phyloP scores from a whole-genome alignment of 2,888 invertebrate species.

The Buathra laborator region DNA sequence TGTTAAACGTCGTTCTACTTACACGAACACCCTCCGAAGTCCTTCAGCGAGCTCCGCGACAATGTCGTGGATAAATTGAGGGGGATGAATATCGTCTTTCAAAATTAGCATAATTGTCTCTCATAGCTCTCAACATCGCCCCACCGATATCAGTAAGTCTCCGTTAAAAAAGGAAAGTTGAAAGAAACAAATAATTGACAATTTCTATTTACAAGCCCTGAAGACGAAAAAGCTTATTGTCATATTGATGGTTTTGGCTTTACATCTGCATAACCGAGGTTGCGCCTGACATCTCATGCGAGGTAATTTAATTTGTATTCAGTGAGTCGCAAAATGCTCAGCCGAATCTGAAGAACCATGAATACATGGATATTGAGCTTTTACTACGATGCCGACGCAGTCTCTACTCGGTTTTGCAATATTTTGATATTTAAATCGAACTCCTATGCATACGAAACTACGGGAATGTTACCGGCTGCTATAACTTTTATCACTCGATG shows the following conservation, averaged over 20 bases:
- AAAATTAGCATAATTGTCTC: constrained; percentile 40
- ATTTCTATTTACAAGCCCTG: background rate
- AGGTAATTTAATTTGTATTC: background rate
- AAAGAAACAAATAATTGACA: background rate
- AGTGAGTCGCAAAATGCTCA: background rate
- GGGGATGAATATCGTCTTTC: constrained; percentile 14
- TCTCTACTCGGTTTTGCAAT: background rate
- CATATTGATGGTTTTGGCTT: too few relatives aligned
- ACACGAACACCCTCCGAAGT: background rate
- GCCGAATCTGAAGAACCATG: background rate
- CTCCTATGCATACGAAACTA: background rate
- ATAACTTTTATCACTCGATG: background rate
- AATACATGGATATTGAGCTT: background rate
- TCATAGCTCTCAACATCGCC: constrained; percentile 2
- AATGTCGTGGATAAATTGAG: constrained; percentile 22
- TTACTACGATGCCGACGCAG: background rate
- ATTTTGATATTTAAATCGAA: background rate
- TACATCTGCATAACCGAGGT: too few relatives aligned
- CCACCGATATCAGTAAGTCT: background rate
- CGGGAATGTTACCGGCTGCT: background rate
- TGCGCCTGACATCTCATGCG: background rate
- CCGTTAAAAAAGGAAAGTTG: background rate
- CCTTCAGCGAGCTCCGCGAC: background rate
- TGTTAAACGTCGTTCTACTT: constrained; percentile 24
- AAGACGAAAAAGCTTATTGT: too few relatives aligned